Evolutionary conservation across 2,797 vertebrate species (phyloP).

Genomic region (Hybognathus amarus): DNA sequence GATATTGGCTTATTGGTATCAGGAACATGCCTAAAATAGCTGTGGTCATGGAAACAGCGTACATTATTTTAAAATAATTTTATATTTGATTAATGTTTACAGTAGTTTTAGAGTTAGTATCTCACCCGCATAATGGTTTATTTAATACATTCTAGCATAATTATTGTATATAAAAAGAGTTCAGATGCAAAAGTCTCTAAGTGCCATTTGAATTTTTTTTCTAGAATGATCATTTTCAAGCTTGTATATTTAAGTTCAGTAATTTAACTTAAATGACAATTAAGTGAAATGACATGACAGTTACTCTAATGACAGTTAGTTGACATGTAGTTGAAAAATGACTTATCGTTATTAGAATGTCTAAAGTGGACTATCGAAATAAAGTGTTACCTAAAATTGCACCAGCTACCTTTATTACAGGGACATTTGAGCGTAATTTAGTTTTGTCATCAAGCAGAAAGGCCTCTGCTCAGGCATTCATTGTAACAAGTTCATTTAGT

Average conservation of each 20-base stretch:
- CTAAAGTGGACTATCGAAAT: too few species aligned
- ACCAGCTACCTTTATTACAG: constrained; percentile 5
- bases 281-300: too few species aligned
- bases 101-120: neutral
- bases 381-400: neutral
- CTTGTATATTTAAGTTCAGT: too few species aligned
- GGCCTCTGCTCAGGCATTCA: constrained; percentile 33
- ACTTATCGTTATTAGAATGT: too few species aligned
- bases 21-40: neutral
- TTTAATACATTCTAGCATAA: neutral
- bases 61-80: neutral
- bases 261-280: too few species aligned
- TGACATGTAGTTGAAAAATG: too few species aligned
- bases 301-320: too few species aligned
- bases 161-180: constrained; percentile 1
- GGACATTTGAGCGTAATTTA: constrained; percentile 43
- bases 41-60: neutral
- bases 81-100: neutral
- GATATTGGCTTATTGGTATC: neutral
- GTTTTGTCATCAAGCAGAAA: constrained; percentile 53
- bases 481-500: constrained; percentile 48
- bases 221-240: too few species aligned
- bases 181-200: too few species aligned
- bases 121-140: neutral
- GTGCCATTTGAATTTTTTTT: too few species aligned